Evolutionary conservation across 1,140 invertebrate species (phyloP).

Genomic region (Gonatopus flavifemur): DNA sequence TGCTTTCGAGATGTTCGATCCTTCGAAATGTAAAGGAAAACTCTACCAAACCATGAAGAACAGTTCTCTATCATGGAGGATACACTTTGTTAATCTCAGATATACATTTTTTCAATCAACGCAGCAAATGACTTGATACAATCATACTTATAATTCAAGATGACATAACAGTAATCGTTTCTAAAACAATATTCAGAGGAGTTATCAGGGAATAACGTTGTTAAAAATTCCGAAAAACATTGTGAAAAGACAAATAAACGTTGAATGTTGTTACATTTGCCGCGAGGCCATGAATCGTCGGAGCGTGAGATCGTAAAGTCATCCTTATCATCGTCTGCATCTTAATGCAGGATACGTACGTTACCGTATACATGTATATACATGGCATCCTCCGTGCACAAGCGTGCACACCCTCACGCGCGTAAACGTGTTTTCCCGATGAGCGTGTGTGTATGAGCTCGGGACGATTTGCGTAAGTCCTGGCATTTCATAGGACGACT

Average conservation of each 20-base stretch:
- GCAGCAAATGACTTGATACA: too few species aligned
- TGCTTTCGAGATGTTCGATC: too few species aligned
- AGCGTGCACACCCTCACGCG: constrained; percentile 27
- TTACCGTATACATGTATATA: constrained; percentile 37
- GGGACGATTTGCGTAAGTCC: constrained; percentile 17
- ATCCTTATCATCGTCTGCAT: constrained; percentile 54
- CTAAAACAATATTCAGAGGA: too few species aligned
- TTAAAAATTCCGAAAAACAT: not conserved
- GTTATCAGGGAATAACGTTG: too few species aligned
- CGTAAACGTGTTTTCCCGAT: constrained; percentile 6
- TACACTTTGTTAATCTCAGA: too few species aligned
- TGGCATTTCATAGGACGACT: constrained; percentile 13
- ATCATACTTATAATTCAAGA: too few species aligned
- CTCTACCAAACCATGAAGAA: too few species aligned
- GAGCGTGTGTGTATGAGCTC: constrained; percentile 7
- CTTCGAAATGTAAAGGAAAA: too few species aligned
- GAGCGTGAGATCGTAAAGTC: constrained; percentile 58
- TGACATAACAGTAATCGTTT: too few species aligned
- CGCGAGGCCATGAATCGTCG: constrained; percentile 56
- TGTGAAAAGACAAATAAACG: constrained; percentile 47
- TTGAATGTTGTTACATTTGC: constrained; percentile 47
- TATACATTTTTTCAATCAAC: too few species aligned
- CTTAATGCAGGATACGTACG: constrained; percentile 52
- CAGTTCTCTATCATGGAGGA: too few species aligned
- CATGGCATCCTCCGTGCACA: too few species aligned